Percentiles rank a stretch among this genome's conserved stretches.
These are phyloP conservation scores for Hermaeophaga mercurialis DNA, from an alignment of 2,888 invertebrate genomes.

Conservation along the genomic window DNA sequence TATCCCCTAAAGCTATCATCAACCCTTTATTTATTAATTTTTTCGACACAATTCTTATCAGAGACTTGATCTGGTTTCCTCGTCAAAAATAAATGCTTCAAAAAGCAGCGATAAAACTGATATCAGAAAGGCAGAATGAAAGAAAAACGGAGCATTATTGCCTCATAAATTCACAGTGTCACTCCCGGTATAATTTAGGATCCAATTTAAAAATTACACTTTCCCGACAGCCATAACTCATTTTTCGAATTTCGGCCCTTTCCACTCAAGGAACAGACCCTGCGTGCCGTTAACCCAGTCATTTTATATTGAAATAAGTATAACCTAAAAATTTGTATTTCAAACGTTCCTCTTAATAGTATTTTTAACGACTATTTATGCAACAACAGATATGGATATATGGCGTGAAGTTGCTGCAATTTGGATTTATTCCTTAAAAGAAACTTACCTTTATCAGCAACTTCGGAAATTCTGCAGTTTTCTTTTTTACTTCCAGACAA, in stretches of 20 bases:
- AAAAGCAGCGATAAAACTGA: conserved; percentile 18
- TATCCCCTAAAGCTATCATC: neutral
- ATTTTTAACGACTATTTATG: too few relatives aligned
- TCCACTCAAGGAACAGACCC: conserved; percentile 32
- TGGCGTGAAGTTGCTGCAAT: too few relatives aligned
- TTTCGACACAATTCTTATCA: conserved; percentile 12
- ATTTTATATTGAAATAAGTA: too few relatives aligned
- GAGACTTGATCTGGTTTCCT: conserved; percentile 4
- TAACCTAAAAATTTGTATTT: too few relatives aligned
- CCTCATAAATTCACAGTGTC: conserved; percentile 32
- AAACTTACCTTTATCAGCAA: too few relatives aligned
- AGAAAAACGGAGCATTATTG: conserved; percentile 28
- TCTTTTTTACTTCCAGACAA: too few relatives aligned
- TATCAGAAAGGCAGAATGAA: conserved; percentile 7
- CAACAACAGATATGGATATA: too few relatives aligned
- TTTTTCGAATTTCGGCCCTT: conserved; percentile 26
- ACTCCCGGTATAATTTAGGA: conserved; percentile 33
- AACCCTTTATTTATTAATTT: conserved; percentile 13
- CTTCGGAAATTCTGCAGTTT: too few relatives aligned
- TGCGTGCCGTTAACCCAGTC: too few relatives aligned
- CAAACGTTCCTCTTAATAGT: too few relatives aligned
- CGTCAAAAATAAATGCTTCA: conserved; percentile 20
- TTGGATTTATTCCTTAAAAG: too few relatives aligned
- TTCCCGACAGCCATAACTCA: conserved; percentile 39
- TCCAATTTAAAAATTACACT: conserved; percentile 42